Evolutionary conservation across 2,888 invertebrate species (phyloP).

Genomic region (Phytoseiulus persimilis): DNA sequence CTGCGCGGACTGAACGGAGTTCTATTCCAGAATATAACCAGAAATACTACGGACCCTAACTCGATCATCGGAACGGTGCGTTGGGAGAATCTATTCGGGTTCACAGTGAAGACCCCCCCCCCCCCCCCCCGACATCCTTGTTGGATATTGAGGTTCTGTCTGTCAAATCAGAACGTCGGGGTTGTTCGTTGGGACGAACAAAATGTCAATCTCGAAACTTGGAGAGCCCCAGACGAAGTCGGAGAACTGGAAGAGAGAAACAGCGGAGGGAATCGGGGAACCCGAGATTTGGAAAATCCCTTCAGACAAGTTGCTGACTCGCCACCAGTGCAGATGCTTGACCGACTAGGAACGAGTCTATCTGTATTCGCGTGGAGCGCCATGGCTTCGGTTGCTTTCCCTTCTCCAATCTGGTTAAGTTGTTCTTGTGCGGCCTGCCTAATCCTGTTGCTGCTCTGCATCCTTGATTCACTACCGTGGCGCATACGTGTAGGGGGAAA

Average conservation of each 20-base stretch:
- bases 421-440: neutral
- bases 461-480: neutral
- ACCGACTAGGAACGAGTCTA: neutral
- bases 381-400: neutral
- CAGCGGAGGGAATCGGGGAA: neutral
- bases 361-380: neutral
- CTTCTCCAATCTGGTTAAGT: neutral
- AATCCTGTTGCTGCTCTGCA: neutral
- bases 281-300: neutral
- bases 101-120: no score
- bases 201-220: neutral
- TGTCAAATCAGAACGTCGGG: neutral
- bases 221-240: neutral
- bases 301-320: neutral
- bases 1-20: no score
- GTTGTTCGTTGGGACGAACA: neutral
- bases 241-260: neutral
- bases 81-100: no score
- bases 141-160: neutral
- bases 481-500: neutral
- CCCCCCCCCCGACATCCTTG: no score
- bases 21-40: no score
- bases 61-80: no score
- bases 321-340: neutral
- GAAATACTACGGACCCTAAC: no score